Evolutionary conservation across 2,888 invertebrate species (phyloP), one percentile per base, ranked within the genome.

Genomic region (Dione vanillae): DNA sequence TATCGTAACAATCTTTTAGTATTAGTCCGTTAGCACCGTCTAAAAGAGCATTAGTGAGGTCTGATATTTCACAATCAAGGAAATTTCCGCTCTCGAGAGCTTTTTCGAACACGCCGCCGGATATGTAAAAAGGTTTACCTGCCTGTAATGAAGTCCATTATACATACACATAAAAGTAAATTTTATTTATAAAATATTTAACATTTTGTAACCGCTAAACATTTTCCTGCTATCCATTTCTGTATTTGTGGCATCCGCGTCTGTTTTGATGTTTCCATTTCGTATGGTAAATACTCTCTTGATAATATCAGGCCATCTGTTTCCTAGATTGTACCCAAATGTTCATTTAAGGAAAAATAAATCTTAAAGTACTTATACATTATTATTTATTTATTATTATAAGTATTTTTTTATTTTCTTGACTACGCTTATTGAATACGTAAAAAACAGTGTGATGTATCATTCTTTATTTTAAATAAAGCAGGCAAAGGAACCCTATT

Each of bases 1-100:
- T 74, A 41, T 85, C 70, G 0, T 70, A 45, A 67, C 78, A 81
- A 54, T 83, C 79, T 35, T 76, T 79, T 0, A 91, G 75, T 16
- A 87, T 70, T 69, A 91, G 88, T 0, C 91, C 92, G 12, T 85
- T 82, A 2, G 78, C 83, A n/a, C 90, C 91, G 56, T 88, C 86
- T 6, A 89, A 71, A 41, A 91, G 67, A 0, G 88, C 83, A 64
- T 90, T 88, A 0, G 86, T 78, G 0, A 89, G 80, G 72, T 90
- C 89, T 47, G 83, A 77, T 67, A 85, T 75, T 73, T 92, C 90
- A 8, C 72, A 75, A 47, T 79, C 77, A 10, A 54, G 47, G 35
- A 82, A 72, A 1, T 64, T 14, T 2, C 87, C 87, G 65, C 20
- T 74, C 6, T 41, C 11, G 0, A 89, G 69, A 9, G 82, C 77